A percentile compares a stretch with the other conserved stretches of the same genome.
These are phyloP conservation scores for Liparis tanakae DNA, from an alignment of 2,797 vertebrate genomes.

Conservation along the genomic window DNA sequence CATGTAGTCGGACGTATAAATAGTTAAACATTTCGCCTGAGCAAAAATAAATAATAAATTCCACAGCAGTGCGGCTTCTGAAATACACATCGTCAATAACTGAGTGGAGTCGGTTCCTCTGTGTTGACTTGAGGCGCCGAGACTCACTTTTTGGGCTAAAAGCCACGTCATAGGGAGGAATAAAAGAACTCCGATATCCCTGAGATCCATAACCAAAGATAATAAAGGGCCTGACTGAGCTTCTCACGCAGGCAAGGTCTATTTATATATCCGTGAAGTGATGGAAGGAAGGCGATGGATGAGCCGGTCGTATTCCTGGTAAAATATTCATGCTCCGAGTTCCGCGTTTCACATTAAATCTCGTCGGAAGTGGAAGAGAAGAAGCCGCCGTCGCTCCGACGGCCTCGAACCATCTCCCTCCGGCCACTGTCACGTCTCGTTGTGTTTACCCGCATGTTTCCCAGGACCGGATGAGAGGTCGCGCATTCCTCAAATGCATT, in stretches of 20 bases:
- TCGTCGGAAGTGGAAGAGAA: constrained; percentile 27
- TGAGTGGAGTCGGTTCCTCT: constrained; percentile 1
- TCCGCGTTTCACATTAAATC: constrained; percentile 27
- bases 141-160: constrained; percentile 30
- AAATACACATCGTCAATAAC: constrained; percentile 33
- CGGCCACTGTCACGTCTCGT: constrained; percentile 64
- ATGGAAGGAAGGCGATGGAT: neutral
- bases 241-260: constrained; percentile 23
- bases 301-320: constrained; percentile 29
- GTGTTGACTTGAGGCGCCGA: constrained; percentile 15
- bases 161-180: neutral
- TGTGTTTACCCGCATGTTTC: constrained; percentile 30
- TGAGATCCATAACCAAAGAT: constrained; percentile 19
- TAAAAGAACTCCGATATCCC: constrained; percentile 1
- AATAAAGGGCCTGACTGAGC: constrained; percentile 12
- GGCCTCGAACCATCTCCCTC: constrained; percentile 50
- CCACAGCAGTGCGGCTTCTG: neutral
- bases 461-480: constrained; percentile 53
- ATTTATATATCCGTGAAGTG: constrained; percentile 37
- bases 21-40: neutral
- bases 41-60: neutral
- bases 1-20: neutral
- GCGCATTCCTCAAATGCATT: constrained; percentile 65
- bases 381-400: constrained; percentile 50
- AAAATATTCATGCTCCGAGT: constrained; percentile 40